phyloP scores from a whole-genome alignment of 1,140 invertebrate species.

The Cherax destructor region DNA sequence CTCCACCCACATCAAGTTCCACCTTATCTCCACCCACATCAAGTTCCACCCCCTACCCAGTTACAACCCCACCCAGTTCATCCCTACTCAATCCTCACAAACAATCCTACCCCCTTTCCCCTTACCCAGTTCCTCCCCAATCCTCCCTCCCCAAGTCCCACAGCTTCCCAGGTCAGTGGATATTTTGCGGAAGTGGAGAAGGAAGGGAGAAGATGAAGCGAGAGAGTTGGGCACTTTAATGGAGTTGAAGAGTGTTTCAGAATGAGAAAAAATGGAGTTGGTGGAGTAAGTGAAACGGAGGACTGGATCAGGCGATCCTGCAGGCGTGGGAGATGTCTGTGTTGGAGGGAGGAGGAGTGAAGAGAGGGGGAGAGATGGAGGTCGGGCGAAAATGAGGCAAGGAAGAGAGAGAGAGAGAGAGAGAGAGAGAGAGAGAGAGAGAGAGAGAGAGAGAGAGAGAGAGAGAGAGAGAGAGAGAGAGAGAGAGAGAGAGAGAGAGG shows the following conservation, averaged over 20 bases:
- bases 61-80: too few species aligned
- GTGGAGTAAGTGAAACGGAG: not conserved
- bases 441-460: not conserved
- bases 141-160: too few species aligned
- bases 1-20: too few species aligned
- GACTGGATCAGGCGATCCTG: too few species aligned
- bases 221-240: constrained; percentile 1
- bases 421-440: not conserved
- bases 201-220: not conserved
- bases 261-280: constrained; percentile 5
- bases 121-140: too few species aligned
- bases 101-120: too few species aligned
- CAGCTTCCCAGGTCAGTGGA: not conserved
- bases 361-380: not conserved
- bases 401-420: too few species aligned
- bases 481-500: not conserved
- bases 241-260: not conserved
- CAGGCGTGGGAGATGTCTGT: too few species aligned
- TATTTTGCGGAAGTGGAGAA: not conserved
- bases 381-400: too few species aligned
- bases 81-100: too few species aligned
- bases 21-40: too few species aligned
- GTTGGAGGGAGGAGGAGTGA: not conserved
- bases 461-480: not conserved
- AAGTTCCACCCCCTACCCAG: too few species aligned